These are phyloP conservation scores for Chloroceryle inda DNA, from an alignment of 2,797 vertebrate species.

Conservation along the genomic window DNA sequence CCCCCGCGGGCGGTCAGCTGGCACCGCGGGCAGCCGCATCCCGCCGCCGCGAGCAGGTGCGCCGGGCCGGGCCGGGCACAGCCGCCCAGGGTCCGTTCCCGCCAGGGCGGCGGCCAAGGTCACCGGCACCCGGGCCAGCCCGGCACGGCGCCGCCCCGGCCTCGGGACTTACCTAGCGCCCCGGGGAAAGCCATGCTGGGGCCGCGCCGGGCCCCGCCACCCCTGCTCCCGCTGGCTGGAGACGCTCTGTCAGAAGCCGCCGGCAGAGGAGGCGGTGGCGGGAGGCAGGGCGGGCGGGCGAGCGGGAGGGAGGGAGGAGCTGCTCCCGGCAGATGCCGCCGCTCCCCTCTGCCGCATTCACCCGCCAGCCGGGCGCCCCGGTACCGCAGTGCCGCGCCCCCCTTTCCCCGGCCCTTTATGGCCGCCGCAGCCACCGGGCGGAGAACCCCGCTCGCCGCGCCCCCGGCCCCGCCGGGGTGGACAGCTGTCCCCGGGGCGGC, in stretches of 20 bases:
- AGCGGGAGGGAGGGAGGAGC: too few species aligned
- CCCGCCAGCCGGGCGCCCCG: not conserved
- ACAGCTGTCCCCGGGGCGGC: not conserved
- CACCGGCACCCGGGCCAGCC: not conserved
- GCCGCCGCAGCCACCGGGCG: not conserved
- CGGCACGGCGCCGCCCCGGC: not conserved
- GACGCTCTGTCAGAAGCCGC: not conserved
- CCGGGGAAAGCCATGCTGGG: slow-evolving; percentile 42
- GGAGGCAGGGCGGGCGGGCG: too few species aligned
- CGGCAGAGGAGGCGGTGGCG: not conserved
- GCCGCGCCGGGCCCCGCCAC: not conserved
- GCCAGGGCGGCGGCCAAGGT: not conserved
- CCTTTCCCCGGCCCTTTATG: not conserved
- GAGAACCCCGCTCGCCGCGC: not conserved
- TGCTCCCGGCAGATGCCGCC: not conserved
- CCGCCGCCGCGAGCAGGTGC: not conserved
- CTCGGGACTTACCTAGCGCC: slow-evolving; percentile 53
- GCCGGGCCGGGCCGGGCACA: not conserved
- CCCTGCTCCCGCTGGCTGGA: not conserved
- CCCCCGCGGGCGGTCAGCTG: not conserved
- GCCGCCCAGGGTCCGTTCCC: not conserved
- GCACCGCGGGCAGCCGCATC: not conserved
- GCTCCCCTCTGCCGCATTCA: slow-evolving; percentile 25
- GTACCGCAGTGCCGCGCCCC: not conserved
- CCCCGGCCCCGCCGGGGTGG: not conserved